Base-by-base conservation (phyloP, 2,113 vertebrate genomes). In the Scomber japonicus region DNA sequence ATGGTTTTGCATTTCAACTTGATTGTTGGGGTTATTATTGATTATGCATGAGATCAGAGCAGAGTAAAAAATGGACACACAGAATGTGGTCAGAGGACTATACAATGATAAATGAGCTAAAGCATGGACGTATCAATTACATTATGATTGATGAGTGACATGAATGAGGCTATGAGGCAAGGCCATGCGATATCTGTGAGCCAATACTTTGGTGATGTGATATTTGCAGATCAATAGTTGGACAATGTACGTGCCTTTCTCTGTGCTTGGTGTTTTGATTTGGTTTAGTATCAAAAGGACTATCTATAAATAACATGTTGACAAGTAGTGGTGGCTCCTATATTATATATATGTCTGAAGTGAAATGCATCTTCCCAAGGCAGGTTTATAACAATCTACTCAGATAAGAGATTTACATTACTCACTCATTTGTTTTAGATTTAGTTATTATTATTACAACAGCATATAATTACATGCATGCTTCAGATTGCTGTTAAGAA, bases 201-300 rank as follows among this genome's bases (percentile, higher is more conserved):
- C 65, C 91, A 76, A 88, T 92, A 85, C 50, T 85, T 75, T 49
- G 64, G 86, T 78, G 53, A 87, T 84, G 67, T 24, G 76, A 91
- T 90, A 91, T 84, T 55, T 88, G 66, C 64, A 70, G 82, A 91
- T 93, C 86, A 59, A 94, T 93, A 56, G 79, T 63, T 78, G 72
- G 76, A 65, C 68, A 76, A 61, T 11, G 67, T 78, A 65, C 60
- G 68, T 84, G 73, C 75, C 69, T 83, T 50, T 78, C 45, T 68
- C 24, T 78, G 61, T 76, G 45, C 35, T 62, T 31, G 31, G 14
- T 73, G 79, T 80, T 81, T 53, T 75, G 78, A 75, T 59, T 73
- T 45, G 40, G 35, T 59, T 82, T 81, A 66, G 75, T 76, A 31
- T 73, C 46, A 63, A 78, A 51, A 63, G 72, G 45, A 31, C 80